Percentiles rank a stretch among this genome's conserved stretches.
Evolutionary conservation across 2,797 vertebrate species (phyloP).

Genomic region (Agapornis canus): DNA sequence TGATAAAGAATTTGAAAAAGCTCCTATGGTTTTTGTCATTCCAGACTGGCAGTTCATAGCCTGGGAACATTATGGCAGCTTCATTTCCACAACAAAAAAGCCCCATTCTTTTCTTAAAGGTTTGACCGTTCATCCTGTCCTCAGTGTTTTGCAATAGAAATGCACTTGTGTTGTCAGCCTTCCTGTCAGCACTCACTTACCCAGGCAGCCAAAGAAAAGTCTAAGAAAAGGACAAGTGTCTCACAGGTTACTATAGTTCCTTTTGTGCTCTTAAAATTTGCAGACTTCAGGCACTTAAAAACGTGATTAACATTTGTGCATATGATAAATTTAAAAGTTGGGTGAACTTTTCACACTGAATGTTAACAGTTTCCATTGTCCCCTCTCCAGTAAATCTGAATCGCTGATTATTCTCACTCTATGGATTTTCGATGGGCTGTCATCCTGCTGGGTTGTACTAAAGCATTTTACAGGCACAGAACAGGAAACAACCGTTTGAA

Average conservation of each 20-base stretch:
- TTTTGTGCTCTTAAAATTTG: slow-evolving; percentile 35
- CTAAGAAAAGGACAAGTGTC: slow-evolving; percentile 39
- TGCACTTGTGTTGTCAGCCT: slow-evolving; percentile 41
- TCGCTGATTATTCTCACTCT: background rate
- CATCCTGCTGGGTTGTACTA: background rate
- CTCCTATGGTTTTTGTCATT: slow-evolving; percentile 16
- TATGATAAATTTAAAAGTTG: slow-evolving; percentile 20
- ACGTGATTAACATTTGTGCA: slow-evolving; percentile 23
- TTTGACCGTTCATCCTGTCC: slow-evolving; percentile 51
- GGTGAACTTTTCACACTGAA: slow-evolving; percentile 6
- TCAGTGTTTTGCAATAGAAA: slow-evolving; percentile 59
- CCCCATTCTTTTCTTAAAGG: slow-evolving; percentile 40
- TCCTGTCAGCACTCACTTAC: slow-evolving; percentile 19
- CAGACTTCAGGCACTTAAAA: slow-evolving; percentile 14
- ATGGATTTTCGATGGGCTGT: background rate
- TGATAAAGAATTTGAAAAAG: slow-evolving; percentile 63
- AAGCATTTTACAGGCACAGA: background rate
- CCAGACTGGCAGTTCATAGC: slow-evolving; percentile 54
- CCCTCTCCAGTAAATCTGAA: slow-evolving; percentile 15
- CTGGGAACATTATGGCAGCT: slow-evolving; percentile 54
- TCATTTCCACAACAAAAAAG: slow-evolving; percentile 66
- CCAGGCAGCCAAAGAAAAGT: background rate
- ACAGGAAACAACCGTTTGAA: background rate
- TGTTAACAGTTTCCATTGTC: background rate
- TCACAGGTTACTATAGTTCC: slow-evolving; percentile 49